Evolutionary conservation across 2,888 invertebrate genomes (phyloP).

Genomic region (Sphaerophoria rueppellii): DNA sequence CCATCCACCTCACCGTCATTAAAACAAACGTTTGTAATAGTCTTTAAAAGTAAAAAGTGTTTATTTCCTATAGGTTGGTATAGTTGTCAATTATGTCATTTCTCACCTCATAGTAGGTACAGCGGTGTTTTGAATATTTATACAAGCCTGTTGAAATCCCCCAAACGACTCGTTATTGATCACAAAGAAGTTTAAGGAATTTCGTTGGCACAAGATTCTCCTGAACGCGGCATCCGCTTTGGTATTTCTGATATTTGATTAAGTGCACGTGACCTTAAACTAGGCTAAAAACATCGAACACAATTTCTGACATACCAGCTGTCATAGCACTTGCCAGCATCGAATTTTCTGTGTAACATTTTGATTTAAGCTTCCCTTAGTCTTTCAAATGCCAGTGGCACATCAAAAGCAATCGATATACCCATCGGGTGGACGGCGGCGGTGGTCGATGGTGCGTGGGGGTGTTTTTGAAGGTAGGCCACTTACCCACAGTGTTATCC

Average conservation of each 20-base stretch:
- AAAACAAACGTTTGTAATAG: no score
- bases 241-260: no score
- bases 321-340: neutral
- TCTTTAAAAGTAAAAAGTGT: no score
- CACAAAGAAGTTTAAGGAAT: conserved; percentile 22
- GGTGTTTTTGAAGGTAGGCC: conserved; percentile 1
- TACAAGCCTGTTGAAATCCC: no score
- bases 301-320: neutral
- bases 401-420: conserved; percentile 36
- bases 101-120: no score
- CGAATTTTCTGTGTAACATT: conserved; percentile 37
- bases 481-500: neutral
- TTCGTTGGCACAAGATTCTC: conserved; percentile 31
- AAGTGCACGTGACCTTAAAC: no score
- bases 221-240: neutral
- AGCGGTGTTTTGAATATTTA: no score
- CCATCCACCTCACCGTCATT: no score
- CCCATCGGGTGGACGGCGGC: neutral
- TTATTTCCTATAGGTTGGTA: no score
- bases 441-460: no score
- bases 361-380: conserved; percentile 31
- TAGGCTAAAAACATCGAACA: neutral
- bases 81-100: no score
- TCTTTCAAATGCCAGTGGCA: conserved; percentile 14
- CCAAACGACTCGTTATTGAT: neutral